Evolutionary conservation across 2,888 invertebrate species (phyloP).

Genomic region (Drosophila mayaguana): DNA sequence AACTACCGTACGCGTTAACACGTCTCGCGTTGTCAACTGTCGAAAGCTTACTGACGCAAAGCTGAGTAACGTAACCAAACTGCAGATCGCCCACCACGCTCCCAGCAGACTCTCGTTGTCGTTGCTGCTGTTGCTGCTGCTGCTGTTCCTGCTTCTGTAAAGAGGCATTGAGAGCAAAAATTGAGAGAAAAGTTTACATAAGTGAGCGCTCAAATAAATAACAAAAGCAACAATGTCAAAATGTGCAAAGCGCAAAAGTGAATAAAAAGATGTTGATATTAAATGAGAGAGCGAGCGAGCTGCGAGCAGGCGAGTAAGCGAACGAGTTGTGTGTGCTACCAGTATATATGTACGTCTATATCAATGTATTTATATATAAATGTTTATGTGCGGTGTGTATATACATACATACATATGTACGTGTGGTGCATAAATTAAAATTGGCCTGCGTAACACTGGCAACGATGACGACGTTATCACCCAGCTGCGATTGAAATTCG

Average conservation of each 20-base stretch:
- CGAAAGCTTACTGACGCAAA: slow-evolving; percentile 61
- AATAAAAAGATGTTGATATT: slow-evolving; percentile 42
- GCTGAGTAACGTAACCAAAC: slow-evolving; percentile 53
- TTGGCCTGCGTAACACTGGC: slow-evolving; percentile 62
- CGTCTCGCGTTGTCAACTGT: slow-evolving; percentile 72
- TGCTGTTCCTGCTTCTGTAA: slow-evolving; percentile 62
- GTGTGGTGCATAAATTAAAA: slow-evolving; percentile 75
- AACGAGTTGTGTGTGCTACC: slow-evolving; percentile 46
- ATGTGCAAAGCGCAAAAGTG: slow-evolving; percentile 44
- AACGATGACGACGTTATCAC: slow-evolving; percentile 67
- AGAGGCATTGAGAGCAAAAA: slow-evolving; percentile 51
- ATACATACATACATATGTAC: slow-evolving; percentile 32
- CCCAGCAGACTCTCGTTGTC: slow-evolving; percentile 40
- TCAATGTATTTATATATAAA: slow-evolving; percentile 21
- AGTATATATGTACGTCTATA: slow-evolving; percentile 6
- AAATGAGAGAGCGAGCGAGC: slow-evolving; percentile 19
- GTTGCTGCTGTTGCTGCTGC: slow-evolving; percentile 19
- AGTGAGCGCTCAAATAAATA: slow-evolving; percentile 56
- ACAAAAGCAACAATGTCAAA: slow-evolving; percentile 54
- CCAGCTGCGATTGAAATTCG: slow-evolving; percentile 56
- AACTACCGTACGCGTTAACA: slow-evolving; percentile 58
- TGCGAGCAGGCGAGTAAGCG: slow-evolving; percentile 18
- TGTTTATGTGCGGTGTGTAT: not conserved
- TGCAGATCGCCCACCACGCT: slow-evolving; percentile 67
- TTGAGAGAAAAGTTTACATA: slow-evolving; percentile 68